Evolutionary conservation across 2,888 invertebrate genomes (phyloP).

Genomic region (Caenorhabditis sp.): DNA sequence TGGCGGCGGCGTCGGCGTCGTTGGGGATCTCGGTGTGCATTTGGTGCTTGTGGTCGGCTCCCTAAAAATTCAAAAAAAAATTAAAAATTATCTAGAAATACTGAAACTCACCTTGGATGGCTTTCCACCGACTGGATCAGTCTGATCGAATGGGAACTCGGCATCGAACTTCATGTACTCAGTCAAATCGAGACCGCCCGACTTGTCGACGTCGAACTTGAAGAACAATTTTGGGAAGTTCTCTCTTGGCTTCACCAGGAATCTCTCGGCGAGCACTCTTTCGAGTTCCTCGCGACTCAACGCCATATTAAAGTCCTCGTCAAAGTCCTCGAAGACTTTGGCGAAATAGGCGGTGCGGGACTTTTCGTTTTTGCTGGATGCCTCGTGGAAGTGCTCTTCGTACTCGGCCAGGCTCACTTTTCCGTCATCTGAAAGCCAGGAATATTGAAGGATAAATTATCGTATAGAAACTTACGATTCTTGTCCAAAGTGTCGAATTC

Average conservation of each 20-base stretch:
- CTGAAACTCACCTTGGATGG: slow-evolving; percentile 19
- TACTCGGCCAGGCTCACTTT: slow-evolving; percentile 74
- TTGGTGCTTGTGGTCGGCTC: slow-evolving; percentile 30
- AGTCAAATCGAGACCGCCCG: slow-evolving; percentile 75
- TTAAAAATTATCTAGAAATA: neutral
- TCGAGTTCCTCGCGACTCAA: slow-evolving; percentile 73
- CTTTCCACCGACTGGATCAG: slow-evolving; percentile 68
- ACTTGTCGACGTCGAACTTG: slow-evolving; percentile 75
- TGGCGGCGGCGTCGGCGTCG: slow-evolving; percentile 66
- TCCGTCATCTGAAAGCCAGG: slow-evolving; percentile 72
- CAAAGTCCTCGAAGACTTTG: slow-evolving; percentile 80
- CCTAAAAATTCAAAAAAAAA: neutral
- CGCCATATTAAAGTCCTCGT: slow-evolving; percentile 75
- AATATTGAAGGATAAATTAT: neutral
- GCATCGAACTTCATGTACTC: slow-evolving; percentile 78
- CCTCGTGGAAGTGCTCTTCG: slow-evolving; percentile 74
- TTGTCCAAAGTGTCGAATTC: slow-evolving; percentile 78
- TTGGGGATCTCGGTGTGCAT: slow-evolving; percentile 56
- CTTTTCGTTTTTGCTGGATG: slow-evolving; percentile 72
- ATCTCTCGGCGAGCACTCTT: slow-evolving; percentile 75
- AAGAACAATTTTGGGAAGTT: slow-evolving; percentile 77
- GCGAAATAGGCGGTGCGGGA: slow-evolving; percentile 76
- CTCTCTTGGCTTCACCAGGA: slow-evolving; percentile 75
- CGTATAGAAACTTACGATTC: slow-evolving; percentile 62
- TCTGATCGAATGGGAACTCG: slow-evolving; percentile 76